A percentile compares a stretch with the other conserved stretches of the same genome.
phyloP scores from a whole-genome alignment of 1,140 invertebrate species.

The Pseudachorutes palmiensis region DNA sequence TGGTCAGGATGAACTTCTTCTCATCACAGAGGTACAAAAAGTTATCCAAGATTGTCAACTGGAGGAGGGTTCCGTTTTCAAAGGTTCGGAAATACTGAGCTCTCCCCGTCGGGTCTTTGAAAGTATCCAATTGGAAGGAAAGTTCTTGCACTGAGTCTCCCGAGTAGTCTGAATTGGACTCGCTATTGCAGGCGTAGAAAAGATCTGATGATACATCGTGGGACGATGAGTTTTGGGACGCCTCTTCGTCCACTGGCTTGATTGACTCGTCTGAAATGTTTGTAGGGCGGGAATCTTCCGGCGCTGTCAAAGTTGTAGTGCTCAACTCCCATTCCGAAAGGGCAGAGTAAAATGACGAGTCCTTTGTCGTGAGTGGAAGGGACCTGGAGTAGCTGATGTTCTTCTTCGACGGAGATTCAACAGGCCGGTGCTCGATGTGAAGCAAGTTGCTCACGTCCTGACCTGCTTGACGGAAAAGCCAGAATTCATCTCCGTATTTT shows the following conservation, averaged over 20 bases:
- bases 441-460: conserved; percentile 27
- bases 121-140: not conserved
- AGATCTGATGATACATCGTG: no score
- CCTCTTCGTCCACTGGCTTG: not conserved
- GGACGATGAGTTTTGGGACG: not conserved
- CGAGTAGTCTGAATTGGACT: not conserved
- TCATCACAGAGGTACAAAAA: conserved; percentile 23
- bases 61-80: conserved; percentile 22
- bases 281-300: not conserved
- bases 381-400: not conserved
- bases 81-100: conserved; percentile 26
- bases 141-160: no score
- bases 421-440: conserved; percentile 23
- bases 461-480: conserved; percentile 31
- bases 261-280: not conserved
- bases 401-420: not conserved
- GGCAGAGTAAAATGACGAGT: conserved; percentile 3
- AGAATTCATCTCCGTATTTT: conserved; percentile 33
- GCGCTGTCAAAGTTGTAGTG: not conserved
- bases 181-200: not conserved
- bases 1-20: no score
- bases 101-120: not conserved
- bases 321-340: not conserved
- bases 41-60: conserved; percentile 23
- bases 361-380: not conserved